These are phyloP conservation scores for Vannuccia rotundouncinata DNA, from an alignment of 2,888 invertebrate genomes.

Conservation along the genomic window DNA sequence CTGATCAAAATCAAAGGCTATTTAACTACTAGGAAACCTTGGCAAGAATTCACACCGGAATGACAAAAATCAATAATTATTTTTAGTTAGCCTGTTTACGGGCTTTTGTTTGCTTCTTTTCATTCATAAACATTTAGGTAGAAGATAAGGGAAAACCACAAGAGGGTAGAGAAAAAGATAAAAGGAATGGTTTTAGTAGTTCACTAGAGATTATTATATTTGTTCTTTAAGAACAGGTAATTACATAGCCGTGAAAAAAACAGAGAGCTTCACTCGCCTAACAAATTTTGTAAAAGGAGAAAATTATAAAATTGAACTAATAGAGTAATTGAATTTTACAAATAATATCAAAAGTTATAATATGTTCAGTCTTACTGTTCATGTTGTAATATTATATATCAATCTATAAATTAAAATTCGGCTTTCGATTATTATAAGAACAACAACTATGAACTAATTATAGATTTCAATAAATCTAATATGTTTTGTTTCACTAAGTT, in stretches of 20 bases:
- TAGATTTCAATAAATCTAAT: too few relatives aligned
- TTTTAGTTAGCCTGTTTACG: slow-evolving; percentile 9
- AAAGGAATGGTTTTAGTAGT: slow-evolving; percentile 6
- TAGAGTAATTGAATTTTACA: background rate
- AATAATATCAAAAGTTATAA: background rate
- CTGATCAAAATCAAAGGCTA: slow-evolving; percentile 26
- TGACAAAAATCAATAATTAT: slow-evolving; percentile 2
- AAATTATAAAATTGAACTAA: too few relatives aligned
- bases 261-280: too few relatives aligned
- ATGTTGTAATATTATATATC: too few relatives aligned
- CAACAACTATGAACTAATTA: too few relatives aligned
- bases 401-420: too few relatives aligned
- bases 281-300: too few relatives aligned
- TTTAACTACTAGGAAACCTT: background rate
- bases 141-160: background rate
- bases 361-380: background rate
- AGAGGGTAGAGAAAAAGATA: background rate
- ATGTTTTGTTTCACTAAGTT: too few relatives aligned
- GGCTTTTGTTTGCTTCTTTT: slow-evolving; percentile 15
- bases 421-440: too few relatives aligned
- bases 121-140: slow-evolving; percentile 16
- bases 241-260: too few relatives aligned
- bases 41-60: slow-evolving; percentile 19
- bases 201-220: slow-evolving; percentile 1
- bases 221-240: slow-evolving; percentile 8